Conservation (phyloP, 2,113 vertebrate genomes). For the Heterochromis multidens region DNA sequence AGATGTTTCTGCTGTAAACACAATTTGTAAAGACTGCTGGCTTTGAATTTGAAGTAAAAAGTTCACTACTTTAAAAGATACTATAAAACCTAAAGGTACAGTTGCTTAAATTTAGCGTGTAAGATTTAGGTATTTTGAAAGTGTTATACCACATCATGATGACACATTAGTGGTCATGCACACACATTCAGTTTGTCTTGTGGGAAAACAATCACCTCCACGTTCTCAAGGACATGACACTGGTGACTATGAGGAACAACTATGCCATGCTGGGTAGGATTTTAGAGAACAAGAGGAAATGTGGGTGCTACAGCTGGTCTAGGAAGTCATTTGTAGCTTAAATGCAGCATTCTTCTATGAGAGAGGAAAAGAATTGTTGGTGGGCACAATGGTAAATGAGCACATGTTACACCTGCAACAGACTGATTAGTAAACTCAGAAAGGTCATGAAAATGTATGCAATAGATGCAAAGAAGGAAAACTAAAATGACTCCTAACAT, state of each 20-base stretch:
- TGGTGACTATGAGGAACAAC: not conserved
- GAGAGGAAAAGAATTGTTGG: not conserved
- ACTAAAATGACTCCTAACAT: not conserved
- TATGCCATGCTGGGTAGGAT: not conserved
- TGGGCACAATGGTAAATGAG: not conserved
- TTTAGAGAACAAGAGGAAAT: not conserved
- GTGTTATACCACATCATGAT: not conserved
- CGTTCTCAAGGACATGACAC: not conserved
- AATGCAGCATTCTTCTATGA: not conserved
- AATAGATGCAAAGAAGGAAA: not conserved
- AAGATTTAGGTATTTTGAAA: slow-evolving; percentile 14
- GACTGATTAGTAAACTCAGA: not conserved
- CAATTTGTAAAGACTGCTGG: not conserved
- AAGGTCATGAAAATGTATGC: not conserved
- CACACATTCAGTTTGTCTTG: not conserved
- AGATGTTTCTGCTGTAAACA: not conserved
- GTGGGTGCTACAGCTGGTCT: not conserved
- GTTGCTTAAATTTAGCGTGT: not conserved
- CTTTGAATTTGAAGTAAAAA: not conserved
- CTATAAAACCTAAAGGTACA: slow-evolving; percentile 9
- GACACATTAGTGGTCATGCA: not conserved
- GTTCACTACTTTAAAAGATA: not conserved
- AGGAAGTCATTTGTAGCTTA: not conserved
- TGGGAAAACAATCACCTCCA: slow-evolving; percentile 16
- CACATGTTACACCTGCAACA: not conserved